Conservation (phyloP, 2,888 invertebrate species). For the Caenorhabditis panamensis region DNA sequence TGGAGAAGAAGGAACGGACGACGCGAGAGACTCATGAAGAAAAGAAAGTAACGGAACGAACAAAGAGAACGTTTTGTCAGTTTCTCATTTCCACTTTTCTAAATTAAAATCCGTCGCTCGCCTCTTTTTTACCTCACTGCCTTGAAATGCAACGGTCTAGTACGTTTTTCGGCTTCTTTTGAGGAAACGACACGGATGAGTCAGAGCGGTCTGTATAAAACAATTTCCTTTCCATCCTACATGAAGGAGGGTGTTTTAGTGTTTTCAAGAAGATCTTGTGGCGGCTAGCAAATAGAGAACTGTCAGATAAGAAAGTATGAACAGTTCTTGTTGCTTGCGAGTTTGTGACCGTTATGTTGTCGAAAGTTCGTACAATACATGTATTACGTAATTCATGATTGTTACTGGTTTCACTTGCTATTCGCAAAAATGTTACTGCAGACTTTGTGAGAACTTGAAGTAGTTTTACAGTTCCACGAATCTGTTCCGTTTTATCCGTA, state of each 20-base stretch:
- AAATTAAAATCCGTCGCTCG: conserved; percentile 34
- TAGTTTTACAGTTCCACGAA: background rate
- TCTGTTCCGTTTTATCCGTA: background rate
- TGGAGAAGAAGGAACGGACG: background rate
- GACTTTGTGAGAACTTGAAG: background rate
- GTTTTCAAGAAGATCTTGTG: background rate
- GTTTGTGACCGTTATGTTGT: too few relatives aligned
- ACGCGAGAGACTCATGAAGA: background rate
- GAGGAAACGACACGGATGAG: conserved; percentile 14
- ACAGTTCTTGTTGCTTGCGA: too few relatives aligned
- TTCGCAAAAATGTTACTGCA: too few relatives aligned
- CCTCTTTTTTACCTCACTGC: conserved; percentile 9
- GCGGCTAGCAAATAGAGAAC: too few relatives aligned
- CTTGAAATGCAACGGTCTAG: conserved; percentile 18
- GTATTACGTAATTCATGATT: too few relatives aligned
- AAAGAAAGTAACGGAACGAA: background rate
- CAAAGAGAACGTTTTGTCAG: conserved; percentile 18
- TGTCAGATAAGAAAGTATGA: too few relatives aligned
- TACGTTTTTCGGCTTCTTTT: conserved; percentile 19
- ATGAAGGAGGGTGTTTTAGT: background rate
- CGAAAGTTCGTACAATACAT: too few relatives aligned
- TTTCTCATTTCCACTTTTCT: conserved; percentile 37
- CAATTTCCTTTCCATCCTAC: conserved; percentile 10
- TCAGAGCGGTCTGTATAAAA: conserved; percentile 32
- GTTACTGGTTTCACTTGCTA: too few relatives aligned